A percentile compares a stretch with the other conserved stretches of the same genome.
Evolutionary conservation across 2,113 vertebrate species (phyloP).

Genomic region (Paraplagusia blochii): DNA sequence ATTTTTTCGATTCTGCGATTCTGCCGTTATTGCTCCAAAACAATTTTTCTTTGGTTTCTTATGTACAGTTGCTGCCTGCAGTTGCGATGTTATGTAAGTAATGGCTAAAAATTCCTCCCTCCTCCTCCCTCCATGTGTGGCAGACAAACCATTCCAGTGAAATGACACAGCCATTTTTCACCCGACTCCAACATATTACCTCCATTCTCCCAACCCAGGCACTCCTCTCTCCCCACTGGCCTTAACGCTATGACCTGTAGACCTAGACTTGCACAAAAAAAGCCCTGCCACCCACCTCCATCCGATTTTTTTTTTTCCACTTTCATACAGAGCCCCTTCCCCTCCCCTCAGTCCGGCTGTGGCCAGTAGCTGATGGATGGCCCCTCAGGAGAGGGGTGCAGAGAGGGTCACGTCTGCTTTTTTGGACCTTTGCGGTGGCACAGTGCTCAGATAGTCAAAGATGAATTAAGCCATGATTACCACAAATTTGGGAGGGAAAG

Average conservation of each 20-base stretch:
- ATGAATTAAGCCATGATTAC: slow-evolving; percentile 36
- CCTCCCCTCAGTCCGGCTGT: slow-evolving; percentile 26
- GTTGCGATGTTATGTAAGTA: neutral
- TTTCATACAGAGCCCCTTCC: slow-evolving; percentile 25
- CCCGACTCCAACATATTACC: slow-evolving; percentile 53
- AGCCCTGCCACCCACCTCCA: slow-evolving; percentile 41
- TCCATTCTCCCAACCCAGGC: slow-evolving; percentile 42
- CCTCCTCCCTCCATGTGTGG: slow-evolving; percentile 19
- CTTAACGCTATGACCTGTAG: slow-evolving; percentile 45
- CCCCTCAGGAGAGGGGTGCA: slow-evolving; percentile 38
- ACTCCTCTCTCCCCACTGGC: slow-evolving; percentile 23
- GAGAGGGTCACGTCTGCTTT: slow-evolving; percentile 42
- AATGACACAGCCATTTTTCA: slow-evolving; percentile 59
- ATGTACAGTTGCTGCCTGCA: neutral
- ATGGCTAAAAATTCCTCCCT: neutral
- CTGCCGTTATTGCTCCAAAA: too few relatives aligned
- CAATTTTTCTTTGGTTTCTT: neutral
- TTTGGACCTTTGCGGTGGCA: slow-evolving; percentile 35
- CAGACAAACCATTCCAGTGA: slow-evolving; percentile 16
- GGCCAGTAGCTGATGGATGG: slow-evolving; percentile 57
- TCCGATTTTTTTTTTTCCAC: slow-evolving; percentile 34
- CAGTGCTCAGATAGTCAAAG: slow-evolving; percentile 3
- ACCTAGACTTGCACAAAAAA: slow-evolving; percentile 25
- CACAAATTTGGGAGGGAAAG: slow-evolving; percentile 31
- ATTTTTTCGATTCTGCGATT: neutral